Evolutionary conservation across 37 sponge, comb jelly and placozoan genomes (phyloP).

Genomic region (Chondrilla cf. caribensis): DNA sequence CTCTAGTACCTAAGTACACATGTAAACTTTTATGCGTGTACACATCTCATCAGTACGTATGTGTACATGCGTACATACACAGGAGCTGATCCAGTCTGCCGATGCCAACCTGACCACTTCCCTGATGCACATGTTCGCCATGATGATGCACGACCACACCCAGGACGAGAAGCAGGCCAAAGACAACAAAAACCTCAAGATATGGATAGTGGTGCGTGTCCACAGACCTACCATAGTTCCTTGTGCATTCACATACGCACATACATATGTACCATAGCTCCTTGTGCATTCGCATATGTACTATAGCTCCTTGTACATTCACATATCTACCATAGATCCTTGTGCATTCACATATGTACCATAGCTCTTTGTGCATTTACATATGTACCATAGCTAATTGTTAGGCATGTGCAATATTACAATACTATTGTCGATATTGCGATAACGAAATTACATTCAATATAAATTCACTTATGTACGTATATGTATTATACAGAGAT

Average conservation of each 20-base stretch:
- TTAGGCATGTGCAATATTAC: no score
- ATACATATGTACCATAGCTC: not conserved
- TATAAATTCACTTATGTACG: no score
- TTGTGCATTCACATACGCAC: not conserved
- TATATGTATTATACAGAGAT: no score
- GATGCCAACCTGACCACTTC: conserved; percentile 67
- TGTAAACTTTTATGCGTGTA: no score
- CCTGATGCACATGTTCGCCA: conserved; percentile 79
- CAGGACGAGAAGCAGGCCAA: conserved; percentile 60
- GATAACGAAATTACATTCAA: no score
- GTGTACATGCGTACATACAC: not conserved
- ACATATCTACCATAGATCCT: no score
- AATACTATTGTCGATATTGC: no score
- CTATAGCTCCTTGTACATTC: no score
- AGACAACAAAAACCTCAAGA: conserved; percentile 74
- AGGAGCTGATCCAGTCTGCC: conserved; percentile 67
- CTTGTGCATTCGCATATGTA: not conserved
- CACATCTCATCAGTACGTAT: not conserved
- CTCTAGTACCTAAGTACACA: no score
- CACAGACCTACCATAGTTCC: not conserved
- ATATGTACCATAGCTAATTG: no score
- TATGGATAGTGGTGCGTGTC: conserved; percentile 57
- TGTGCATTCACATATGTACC: no score
- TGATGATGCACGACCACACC: conserved; percentile 67
- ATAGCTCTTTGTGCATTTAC: no score